Conservation (phyloP, 2,113 vertebrate genomes). For the Salvator merianae region DNA sequence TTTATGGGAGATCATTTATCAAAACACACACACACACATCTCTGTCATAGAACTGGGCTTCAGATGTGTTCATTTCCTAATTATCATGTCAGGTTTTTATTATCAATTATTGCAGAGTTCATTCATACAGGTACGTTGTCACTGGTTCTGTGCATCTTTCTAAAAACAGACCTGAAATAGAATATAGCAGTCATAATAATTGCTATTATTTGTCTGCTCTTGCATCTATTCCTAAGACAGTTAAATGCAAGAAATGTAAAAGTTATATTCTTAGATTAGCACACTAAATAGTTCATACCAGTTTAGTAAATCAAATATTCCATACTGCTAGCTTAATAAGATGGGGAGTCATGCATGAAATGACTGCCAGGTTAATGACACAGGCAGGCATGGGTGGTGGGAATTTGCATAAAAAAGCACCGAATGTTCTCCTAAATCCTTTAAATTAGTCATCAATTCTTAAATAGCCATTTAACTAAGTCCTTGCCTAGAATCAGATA, state of each 20-base stretch:
- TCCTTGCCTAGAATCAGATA: conserved; percentile 63
- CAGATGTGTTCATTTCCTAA: conserved; percentile 55
- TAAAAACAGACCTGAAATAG: conserved; percentile 70
- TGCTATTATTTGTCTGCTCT: conserved; percentile 47
- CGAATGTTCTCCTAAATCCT: conserved; percentile 78
- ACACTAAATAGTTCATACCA: conserved; percentile 74
- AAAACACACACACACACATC: conserved; percentile 28
- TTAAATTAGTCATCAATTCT: conserved; percentile 83
- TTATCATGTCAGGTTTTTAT: conserved; percentile 59
- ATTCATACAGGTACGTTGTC: conserved; percentile 73
- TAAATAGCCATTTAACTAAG: conserved; percentile 80
- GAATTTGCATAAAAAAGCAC: conserved; percentile 79
- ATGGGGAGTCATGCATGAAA: conserved; percentile 82
- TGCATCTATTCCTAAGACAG: conserved; percentile 71
- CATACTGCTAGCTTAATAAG: conserved; percentile 83
- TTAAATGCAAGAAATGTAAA: conserved; percentile 72
- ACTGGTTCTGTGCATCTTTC: conserved; percentile 59
- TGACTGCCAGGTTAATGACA: conserved; percentile 84
- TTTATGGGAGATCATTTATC: conserved; percentile 25
- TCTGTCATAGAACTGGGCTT: conserved; percentile 29
- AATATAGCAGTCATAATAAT: conserved; percentile 75
- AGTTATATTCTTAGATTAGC: conserved; percentile 77
- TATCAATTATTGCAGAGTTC: conserved; percentile 67
- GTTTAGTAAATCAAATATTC: conserved; percentile 85
- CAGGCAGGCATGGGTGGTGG: conserved; percentile 72